Conservation (phyloP, 2,888 invertebrate species). For the Criorhina ranunculi region DNA sequence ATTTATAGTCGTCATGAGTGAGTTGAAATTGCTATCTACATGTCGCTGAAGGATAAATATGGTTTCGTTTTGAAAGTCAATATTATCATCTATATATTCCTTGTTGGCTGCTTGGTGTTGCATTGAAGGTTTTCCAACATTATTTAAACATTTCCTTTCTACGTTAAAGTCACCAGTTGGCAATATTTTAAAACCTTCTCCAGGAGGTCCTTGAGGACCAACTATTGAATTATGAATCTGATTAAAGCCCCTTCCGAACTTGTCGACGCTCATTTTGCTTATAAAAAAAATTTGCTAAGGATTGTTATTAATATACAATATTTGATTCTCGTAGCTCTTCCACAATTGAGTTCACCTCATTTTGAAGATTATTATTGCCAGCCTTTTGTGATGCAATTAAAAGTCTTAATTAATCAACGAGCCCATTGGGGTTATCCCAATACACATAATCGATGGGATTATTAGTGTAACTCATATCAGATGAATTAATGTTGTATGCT, state of each 20-base stretch:
- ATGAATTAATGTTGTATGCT: not conserved
- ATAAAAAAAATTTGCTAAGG: not conserved
- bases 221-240: not conserved
- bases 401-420: not conserved
- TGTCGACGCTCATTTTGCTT: constrained; percentile 2
- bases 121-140: too few relatives aligned
- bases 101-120: too few relatives aligned
- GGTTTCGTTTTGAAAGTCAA: too few relatives aligned
- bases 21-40: too few relatives aligned
- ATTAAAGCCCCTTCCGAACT: not conserved
- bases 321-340: constrained; percentile 5
- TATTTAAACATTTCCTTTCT: too few relatives aligned
- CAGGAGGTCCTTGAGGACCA: not conserved
- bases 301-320: not conserved
- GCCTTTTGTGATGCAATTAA: not conserved
- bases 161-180: too few relatives aligned
- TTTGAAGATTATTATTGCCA: not conserved
- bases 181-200: not conserved
- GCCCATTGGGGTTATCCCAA: constrained; percentile 9
- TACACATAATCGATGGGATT: constrained; percentile 10
- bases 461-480: not conserved
- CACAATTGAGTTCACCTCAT: not conserved
- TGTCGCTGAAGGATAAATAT: too few relatives aligned
- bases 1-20: not conserved
- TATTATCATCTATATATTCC: too few relatives aligned